Evolutionary conservation across 2,797 vertebrate genomes (phyloP).

Genomic region (Eulemur mongoz): DNA sequence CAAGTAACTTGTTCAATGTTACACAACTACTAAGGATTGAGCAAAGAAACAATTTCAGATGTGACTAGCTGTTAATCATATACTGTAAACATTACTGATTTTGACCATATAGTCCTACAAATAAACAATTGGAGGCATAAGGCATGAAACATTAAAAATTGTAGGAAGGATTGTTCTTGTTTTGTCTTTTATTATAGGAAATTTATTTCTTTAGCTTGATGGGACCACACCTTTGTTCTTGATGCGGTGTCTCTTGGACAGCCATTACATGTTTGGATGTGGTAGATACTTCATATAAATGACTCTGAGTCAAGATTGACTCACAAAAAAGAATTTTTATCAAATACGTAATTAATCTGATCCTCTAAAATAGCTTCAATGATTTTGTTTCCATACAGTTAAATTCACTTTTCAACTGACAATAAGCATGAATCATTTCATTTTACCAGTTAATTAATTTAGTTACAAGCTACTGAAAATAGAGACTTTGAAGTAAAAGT

Average conservation of each 20-base stretch:
- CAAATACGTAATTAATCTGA: background rate
- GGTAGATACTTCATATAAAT: background rate
- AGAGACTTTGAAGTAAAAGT: background rate
- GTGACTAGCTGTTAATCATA: background rate
- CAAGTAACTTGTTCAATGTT: background rate
- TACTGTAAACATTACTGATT: background rate
- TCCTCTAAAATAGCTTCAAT: slow-evolving; percentile 8
- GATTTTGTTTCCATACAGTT: background rate
- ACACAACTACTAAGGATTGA: background rate
- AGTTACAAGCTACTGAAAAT: background rate
- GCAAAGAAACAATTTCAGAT: background rate
- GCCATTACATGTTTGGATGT: background rate
- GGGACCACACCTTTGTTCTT: background rate
- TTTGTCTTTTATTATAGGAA: background rate
- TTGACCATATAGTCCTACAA: background rate
- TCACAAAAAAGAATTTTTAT: background rate
- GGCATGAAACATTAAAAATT: background rate
- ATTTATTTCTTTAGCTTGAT: background rate
- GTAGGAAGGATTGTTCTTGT: background rate
- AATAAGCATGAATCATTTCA: slow-evolving; percentile 29
- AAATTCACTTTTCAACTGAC: slow-evolving; percentile 24
- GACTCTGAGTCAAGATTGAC: background rate
- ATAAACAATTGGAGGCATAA: background rate
- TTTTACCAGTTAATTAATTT: slow-evolving; percentile 18
- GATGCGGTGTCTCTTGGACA: rapidly evolving